A percentile compares a stretch with the other conserved stretches of the same genome.
phyloP scores from a whole-genome alignment of 64 coral and sea anemone genomes.

The Trachythela sp. region DNA sequence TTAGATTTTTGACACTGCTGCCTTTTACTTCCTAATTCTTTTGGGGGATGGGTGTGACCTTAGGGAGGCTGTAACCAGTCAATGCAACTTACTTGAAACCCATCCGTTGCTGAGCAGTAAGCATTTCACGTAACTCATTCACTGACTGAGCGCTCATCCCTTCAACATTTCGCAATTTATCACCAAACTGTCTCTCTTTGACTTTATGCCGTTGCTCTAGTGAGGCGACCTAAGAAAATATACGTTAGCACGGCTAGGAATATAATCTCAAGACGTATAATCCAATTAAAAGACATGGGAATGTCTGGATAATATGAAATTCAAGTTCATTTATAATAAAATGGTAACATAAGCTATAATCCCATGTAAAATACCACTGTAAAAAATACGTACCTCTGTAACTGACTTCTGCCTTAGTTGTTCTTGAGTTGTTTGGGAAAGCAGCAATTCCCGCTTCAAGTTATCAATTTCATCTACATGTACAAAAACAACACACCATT shows the following conservation, averaged over 20 bases:
- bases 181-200: slow-evolving; percentile 81
- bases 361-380: no score
- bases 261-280: background rate
- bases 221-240: slow-evolving; percentile 54
- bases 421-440: slow-evolving; percentile 62
- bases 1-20: no score
- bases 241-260: background rate
- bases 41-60: no score
- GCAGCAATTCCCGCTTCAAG: slow-evolving; percentile 76
- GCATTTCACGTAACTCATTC: slow-evolving; percentile 83
- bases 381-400: slow-evolving; percentile 64
- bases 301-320: no score
- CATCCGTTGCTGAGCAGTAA: slow-evolving; percentile 74
- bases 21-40: no score
- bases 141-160: slow-evolving; percentile 79
- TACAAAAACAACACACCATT: no score
- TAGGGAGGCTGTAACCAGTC: no score
- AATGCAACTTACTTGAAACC: slow-evolving; percentile 77
- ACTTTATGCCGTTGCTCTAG: slow-evolving; percentile 69
- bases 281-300: no score
- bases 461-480: slow-evolving; percentile 90
- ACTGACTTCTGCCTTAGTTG: slow-evolving; percentile 56
- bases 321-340: no score
- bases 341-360: no score
- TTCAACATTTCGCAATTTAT: slow-evolving; percentile 65